Evolutionary conservation across 2,113 vertebrate genomes (phyloP).

Genomic region (Pollimyrus isidori): DNA sequence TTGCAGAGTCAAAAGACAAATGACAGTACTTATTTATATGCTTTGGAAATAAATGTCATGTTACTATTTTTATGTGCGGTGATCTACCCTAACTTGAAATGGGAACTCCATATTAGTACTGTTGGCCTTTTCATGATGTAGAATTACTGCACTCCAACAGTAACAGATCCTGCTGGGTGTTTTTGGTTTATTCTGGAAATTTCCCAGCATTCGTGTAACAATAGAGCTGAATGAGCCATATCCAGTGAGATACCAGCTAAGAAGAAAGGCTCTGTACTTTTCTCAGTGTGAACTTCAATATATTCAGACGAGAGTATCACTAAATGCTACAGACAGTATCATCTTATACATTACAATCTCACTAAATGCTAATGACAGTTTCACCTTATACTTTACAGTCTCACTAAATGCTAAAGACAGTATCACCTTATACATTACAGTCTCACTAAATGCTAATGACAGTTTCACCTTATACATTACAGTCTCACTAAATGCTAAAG

Average conservation of each 20-base stretch:
- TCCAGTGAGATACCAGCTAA: neutral
- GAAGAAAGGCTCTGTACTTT: neutral
- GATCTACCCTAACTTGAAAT: neutral
- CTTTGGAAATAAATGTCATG: neutral
- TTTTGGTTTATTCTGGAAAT: neutral
- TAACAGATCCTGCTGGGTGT: neutral
- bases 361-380: neutral
- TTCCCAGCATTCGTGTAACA: neutral
- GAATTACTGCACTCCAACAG: neutral
- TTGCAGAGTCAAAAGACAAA: neutral
- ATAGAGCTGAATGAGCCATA: neutral
- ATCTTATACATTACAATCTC: no score
- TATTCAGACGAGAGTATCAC: neutral
- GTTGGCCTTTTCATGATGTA: neutral
- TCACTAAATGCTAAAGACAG: neutral
- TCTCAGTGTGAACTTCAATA: neutral
- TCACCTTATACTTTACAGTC: neutral
- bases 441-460: neutral
- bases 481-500: neutral
- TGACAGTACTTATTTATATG: neutral
- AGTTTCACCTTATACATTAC: no score
- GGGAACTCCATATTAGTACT: neutral
- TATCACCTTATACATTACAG: neutral
- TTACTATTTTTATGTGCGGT: neutral
- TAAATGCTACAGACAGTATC: neutral